Evolutionary conservation across 2,797 vertebrate genomes (phyloP).

Genomic region (Coluber constrictor): DNA sequence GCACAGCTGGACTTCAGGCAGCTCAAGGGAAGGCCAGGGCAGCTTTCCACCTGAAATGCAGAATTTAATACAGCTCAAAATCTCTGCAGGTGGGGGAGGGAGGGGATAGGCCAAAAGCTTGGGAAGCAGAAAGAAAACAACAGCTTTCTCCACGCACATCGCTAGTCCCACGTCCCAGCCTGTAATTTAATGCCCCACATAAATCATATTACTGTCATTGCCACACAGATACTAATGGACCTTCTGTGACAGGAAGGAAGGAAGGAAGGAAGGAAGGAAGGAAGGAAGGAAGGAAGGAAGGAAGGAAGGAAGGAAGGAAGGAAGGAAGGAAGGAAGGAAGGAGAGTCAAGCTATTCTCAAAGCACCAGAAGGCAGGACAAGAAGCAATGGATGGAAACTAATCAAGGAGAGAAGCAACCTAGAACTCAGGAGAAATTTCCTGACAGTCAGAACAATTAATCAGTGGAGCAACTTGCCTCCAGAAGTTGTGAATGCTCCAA

Average conservation of each 20-base stretch:
- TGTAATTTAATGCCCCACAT: accelerated
- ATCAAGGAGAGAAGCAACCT: no score
- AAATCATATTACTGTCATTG: background rate
- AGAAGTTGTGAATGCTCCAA: no score
- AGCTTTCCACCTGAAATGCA: background rate
- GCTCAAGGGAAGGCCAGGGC: slow-evolving; percentile 29
- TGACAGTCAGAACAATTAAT: background rate
- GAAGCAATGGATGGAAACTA: no score
- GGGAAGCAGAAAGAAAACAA: accelerated
- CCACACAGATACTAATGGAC: accelerated
- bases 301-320: accelerated
- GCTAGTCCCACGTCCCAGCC: background rate
- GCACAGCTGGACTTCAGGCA: slow-evolving; percentile 61
- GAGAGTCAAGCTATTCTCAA: no score
- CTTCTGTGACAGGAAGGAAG: background rate
- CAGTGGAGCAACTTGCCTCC: no score
- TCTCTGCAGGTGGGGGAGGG: background rate
- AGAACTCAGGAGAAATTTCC: no score
- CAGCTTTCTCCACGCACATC: accelerated
- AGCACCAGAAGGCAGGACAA: no score
- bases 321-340: no score
- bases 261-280: background rate
- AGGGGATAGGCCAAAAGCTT: background rate
- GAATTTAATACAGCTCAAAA: accelerated
- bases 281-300: background rate